Conservation (phyloP, 2,888 invertebrate species). For the Pseudeuparius sepicola region DNA sequence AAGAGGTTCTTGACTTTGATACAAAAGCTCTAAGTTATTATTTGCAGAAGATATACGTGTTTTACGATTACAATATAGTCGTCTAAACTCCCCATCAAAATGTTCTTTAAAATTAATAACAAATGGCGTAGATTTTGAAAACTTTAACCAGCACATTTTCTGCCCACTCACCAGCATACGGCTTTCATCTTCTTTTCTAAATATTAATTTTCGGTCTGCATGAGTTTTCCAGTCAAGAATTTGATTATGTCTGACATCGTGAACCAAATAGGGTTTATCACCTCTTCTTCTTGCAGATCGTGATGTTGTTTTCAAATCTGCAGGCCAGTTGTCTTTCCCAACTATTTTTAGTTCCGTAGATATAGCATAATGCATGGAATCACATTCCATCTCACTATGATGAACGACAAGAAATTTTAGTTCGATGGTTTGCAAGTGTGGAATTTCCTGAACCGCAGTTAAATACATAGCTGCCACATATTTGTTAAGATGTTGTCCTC, state of each 20-base stretch:
- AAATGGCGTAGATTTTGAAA: constrained; percentile 10
- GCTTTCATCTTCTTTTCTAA: constrained; percentile 10
- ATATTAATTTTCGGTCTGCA: constrained; percentile 2
- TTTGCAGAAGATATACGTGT: constrained; percentile 2
- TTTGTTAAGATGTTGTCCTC: constrained; percentile 27
- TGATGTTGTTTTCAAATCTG: constrained; percentile 16
- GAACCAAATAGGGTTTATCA: constrained; percentile 14
- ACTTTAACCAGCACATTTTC: constrained; percentile 12
- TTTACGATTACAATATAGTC: constrained; percentile 7
- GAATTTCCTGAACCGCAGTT: constrained; percentile 20
- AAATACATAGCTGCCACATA: constrained; percentile 24
- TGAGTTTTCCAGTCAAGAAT: constrained; percentile 12
- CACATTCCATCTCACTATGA: constrained; percentile 19
- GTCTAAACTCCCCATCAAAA: constrained; percentile 12
- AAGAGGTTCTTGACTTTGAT: constrained; percentile 1
- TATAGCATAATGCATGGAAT: constrained; percentile 24
- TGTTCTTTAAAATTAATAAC: constrained; percentile 12
- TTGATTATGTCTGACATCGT: constrained; percentile 11
- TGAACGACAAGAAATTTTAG: constrained; percentile 21
- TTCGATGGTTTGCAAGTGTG: constrained; percentile 21
- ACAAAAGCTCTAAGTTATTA: constrained; percentile 3
- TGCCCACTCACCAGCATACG: constrained; percentile 8
- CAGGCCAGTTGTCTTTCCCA: constrained; percentile 16
- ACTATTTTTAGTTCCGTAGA: constrained; percentile 21
- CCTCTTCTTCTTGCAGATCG: constrained; percentile 15